Percentiles rank a stretch among this genome's conserved stretches.
Conservation (phyloP, 2,113 vertebrate genomes). For the Protobothrops flavoviridis region DNA sequence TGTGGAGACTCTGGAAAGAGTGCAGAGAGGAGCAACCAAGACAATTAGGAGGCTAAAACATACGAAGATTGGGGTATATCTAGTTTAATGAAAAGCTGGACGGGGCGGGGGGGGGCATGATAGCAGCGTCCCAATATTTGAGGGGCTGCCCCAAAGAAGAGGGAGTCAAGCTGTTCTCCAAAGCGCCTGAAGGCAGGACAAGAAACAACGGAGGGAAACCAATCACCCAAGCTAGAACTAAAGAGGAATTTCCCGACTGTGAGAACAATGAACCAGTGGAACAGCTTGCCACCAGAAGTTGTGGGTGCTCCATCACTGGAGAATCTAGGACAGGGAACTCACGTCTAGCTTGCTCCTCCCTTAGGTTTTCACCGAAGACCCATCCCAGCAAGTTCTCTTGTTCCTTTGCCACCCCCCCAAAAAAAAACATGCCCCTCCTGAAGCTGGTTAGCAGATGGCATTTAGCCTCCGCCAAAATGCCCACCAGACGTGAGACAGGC, state of each 20-base stretch:
- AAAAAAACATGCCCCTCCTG: neutral
- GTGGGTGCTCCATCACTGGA: neutral
- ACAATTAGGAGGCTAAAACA: neutral
- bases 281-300: neutral
- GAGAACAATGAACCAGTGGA: neutral
- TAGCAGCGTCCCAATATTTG: neutral
- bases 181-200: neutral
- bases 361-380: neutral
- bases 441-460: neutral
- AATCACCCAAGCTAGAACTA: neutral
- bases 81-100: neutral
- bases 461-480: too few species aligned
- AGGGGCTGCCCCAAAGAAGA: neutral
- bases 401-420: too few species aligned
- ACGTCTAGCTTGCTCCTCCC: neutral
- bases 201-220: neutral
- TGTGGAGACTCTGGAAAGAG: too few species aligned
- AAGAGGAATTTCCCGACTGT: neutral
- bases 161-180: neutral
- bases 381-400: neutral
- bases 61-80: too few species aligned
- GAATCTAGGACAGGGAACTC: neutral
- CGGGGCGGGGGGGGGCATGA: neutral
- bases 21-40: neutral
- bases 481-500: neutral